Percentiles rank a stretch among this genome's conserved stretches.
These are phyloP conservation scores for Hemicordylus capensis DNA, from an alignment of 2,113 vertebrate species.

Conservation along the genomic window DNA sequence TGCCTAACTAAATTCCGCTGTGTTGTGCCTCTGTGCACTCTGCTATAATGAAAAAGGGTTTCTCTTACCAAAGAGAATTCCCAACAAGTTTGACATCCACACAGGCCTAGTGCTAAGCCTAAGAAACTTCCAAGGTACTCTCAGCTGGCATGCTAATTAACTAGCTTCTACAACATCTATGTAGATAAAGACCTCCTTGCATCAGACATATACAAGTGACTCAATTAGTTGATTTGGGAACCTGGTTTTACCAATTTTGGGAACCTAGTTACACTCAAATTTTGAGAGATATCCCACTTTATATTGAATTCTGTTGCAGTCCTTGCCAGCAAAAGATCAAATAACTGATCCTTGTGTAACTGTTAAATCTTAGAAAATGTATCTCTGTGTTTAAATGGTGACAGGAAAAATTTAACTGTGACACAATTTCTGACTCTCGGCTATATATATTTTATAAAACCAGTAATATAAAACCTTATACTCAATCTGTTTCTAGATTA, in stretches of 20 bases:
- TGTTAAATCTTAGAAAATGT: conserved; percentile 47
- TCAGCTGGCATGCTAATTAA: not conserved
- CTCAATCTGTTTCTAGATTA: conserved; percentile 34
- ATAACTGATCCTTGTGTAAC: not conserved
- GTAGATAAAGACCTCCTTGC: not conserved
- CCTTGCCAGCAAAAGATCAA: not conserved
- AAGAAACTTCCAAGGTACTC: not conserved
- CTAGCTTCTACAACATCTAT: not conserved
- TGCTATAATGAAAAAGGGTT: too few relatives aligned
- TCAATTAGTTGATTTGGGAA: not conserved
- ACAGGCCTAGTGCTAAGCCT: not conserved
- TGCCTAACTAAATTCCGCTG: too few relatives aligned
- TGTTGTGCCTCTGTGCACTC: too few relatives aligned
- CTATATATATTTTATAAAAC: not conserved
- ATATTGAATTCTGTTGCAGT: not conserved
- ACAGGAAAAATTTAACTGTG: conserved; percentile 34
- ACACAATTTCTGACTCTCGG: not conserved
- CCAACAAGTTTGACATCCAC: too few relatives aligned
- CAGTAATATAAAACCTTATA: conserved; percentile 1
- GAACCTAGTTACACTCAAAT: not conserved
- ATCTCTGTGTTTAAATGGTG: conserved; percentile 32
- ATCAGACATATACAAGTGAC: not conserved
- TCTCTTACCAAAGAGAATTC: too few relatives aligned
- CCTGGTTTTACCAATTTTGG: not conserved
- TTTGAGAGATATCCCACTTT: not conserved